Conservation (phyloP, 2,888 invertebrate species). For the Melieria picta region DNA sequence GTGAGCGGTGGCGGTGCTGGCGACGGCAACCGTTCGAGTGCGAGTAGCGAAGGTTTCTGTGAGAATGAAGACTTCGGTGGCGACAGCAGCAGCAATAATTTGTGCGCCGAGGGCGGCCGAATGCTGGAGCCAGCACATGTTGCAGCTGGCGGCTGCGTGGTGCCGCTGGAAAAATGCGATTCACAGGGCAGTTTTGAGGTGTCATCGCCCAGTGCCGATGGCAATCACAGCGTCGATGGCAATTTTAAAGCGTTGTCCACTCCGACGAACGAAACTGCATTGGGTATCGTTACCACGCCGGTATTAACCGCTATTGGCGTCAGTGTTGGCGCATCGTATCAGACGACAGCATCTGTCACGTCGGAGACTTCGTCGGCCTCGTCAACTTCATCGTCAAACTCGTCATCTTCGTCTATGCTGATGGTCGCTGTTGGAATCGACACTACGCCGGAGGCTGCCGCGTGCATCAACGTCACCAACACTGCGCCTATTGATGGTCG, state of each 20-base stretch:
- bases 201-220: constrained; percentile 46
- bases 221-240: not conserved
- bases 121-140: constrained; percentile 44
- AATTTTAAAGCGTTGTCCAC: constrained; percentile 43
- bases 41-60: constrained; percentile 96
- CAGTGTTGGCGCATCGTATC: constrained; percentile 46
- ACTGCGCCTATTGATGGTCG: constrained; percentile 54
- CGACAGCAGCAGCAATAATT: constrained; percentile 71
- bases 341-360: constrained; percentile 51
- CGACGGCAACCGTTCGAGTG: constrained; percentile 90
- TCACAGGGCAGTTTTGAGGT: constrained; percentile 60
- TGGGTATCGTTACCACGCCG: constrained; percentile 35
- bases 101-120: constrained; percentile 65
- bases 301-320: constrained; percentile 37
- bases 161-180: constrained; percentile 51
- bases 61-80: constrained; percentile 89
- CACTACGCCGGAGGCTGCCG: constrained; percentile 34
- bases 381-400: constrained; percentile 58
- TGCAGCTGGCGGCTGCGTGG: constrained; percentile 1
- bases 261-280: constrained; percentile 34
- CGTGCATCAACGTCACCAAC: constrained; percentile 40
- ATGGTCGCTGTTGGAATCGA: constrained; percentile 47
- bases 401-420: constrained; percentile 60
- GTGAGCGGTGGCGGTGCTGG: constrained; percentile 46
- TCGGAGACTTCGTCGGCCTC: constrained; percentile 61